A percentile compares a stretch with the other conserved stretches of the same genome.
These are phyloP conservation scores for Ephestia elutella DNA, from an alignment of 1,140 invertebrate species.

Conservation along the genomic window DNA sequence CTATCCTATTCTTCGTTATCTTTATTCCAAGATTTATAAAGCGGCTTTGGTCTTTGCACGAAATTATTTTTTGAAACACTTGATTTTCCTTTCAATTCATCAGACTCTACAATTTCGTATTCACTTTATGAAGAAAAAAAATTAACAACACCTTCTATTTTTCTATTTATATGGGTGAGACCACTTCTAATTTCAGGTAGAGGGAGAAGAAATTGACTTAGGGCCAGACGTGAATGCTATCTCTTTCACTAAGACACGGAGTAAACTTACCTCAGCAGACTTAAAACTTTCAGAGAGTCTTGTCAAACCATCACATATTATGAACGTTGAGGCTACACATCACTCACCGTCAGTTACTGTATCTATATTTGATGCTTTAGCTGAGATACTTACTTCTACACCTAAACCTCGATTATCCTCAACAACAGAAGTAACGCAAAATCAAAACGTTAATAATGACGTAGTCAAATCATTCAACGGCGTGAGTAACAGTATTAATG, in stretches of 20 bases:
- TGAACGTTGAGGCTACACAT: constrained; percentile 73
- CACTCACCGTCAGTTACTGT: constrained; percentile 74
- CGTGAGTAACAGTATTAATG: constrained; percentile 68
- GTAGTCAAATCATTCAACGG: constrained; percentile 52
- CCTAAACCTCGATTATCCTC: constrained; percentile 65
- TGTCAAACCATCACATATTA: constrained; percentile 61
- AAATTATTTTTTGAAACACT: constrained; percentile 24
- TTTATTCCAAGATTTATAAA: constrained; percentile 61
- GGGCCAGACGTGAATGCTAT: constrained; percentile 70
- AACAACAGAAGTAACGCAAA: constrained; percentile 64
- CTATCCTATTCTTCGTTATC: constrained; percentile 21
- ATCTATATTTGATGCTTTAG: constrained; percentile 75
- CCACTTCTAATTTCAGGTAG: constrained; percentile 73
- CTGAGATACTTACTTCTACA: constrained; percentile 72
- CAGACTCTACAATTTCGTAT: constrained; percentile 12
- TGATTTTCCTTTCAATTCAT: constrained; percentile 18
- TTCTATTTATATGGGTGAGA: constrained; percentile 68
- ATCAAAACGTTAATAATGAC: constrained; percentile 49
- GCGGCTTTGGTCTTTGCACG: constrained; percentile 71
- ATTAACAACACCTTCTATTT: constrained; percentile 27
- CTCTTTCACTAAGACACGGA: constrained; percentile 69
- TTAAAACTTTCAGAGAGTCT: constrained; percentile 69
- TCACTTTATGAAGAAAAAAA: not conserved
- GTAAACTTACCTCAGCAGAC: constrained; percentile 65
- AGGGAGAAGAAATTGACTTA: constrained; percentile 71